A percentile compares a stretch with the other conserved stretches of the same genome.
phyloP scores from a whole-genome alignment of 2,797 vertebrate species.

The Premnoplex brunnescens region DNA sequence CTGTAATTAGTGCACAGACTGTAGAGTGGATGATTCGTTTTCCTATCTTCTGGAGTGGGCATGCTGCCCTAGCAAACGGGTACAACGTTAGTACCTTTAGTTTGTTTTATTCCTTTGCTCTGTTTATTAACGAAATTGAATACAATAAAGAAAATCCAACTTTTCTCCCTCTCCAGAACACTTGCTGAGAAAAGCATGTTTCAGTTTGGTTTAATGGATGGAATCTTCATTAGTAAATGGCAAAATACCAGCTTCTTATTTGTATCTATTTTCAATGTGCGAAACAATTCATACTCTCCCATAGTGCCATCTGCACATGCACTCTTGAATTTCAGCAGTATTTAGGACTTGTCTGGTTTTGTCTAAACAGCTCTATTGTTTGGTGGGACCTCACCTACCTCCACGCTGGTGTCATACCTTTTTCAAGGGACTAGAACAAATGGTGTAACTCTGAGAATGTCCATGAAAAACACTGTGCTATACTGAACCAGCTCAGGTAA shows the following conservation, averaged over 20 bases:
- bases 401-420: background rate
- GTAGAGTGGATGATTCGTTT: constrained; percentile 51
- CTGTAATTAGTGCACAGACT: constrained; percentile 63
- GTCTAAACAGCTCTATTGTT: background rate
- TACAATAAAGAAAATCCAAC: constrained; percentile 7
- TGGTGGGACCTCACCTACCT: background rate
- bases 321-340: background rate
- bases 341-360: background rate
- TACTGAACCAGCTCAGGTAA: background rate
- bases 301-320: background rate
- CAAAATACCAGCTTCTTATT: background rate
- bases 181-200: background rate
- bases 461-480: background rate
- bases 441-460: background rate
- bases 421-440: background rate
- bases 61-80: background rate
- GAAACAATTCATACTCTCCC: background rate
- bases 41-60: constrained; percentile 40
- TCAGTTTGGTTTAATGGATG: background rate
- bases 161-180: background rate
- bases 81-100: background rate
- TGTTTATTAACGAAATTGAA: background rate
- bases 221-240: background rate
- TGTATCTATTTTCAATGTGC: background rate
- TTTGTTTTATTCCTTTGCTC: constrained; percentile 20